Percentiles rank a stretch among this genome's conserved stretches.
Conservation (phyloP, 1,140 invertebrate genomes). For the Branchinecta lynchi region DNA sequence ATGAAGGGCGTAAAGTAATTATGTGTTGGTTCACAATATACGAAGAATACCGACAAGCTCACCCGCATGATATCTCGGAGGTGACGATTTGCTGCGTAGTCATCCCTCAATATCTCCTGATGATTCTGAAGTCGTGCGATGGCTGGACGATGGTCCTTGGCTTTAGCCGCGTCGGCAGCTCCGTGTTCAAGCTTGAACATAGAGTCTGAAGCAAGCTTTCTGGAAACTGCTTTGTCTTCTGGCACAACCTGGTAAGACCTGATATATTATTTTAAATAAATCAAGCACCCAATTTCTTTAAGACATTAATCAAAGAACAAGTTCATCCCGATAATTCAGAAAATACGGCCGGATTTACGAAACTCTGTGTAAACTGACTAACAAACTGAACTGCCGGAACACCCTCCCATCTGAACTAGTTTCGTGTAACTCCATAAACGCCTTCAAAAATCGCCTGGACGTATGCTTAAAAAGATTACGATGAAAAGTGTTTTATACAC, state of each 20-base stretch:
- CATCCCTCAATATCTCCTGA: constrained; percentile 74
- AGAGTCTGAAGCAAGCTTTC: constrained; percentile 74
- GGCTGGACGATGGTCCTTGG: constrained; percentile 49
- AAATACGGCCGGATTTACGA: background rate
- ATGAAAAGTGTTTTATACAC: too few relatives aligned
- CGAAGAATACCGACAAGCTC: constrained; percentile 28
- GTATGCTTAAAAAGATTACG: too few relatives aligned
- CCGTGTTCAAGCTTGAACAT: constrained; percentile 93
- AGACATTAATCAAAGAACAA: too few relatives aligned
- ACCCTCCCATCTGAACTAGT: too few relatives aligned
- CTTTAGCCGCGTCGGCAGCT: constrained; percentile 54
- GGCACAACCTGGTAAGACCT: constrained; percentile 41
- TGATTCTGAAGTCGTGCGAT: constrained; percentile 55
- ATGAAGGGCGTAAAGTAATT: constrained; percentile 7
- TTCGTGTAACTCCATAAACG: too few relatives aligned
- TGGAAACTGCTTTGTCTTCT: constrained; percentile 72
- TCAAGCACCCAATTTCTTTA: too few relatives aligned
- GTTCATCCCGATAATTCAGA: too few relatives aligned
- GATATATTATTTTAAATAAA: too few relatives aligned
- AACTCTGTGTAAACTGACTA: background rate
- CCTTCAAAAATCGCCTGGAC: too few relatives aligned
- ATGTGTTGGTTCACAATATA: constrained; percentile 1
- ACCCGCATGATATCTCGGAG: constrained; percentile 69
- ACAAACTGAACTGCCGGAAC: too few relatives aligned
- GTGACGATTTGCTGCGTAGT: constrained; percentile 70